Base-by-base conservation (phyloP, 2,113 vertebrate species). In the Eudyptes chrysolophus region DNA sequence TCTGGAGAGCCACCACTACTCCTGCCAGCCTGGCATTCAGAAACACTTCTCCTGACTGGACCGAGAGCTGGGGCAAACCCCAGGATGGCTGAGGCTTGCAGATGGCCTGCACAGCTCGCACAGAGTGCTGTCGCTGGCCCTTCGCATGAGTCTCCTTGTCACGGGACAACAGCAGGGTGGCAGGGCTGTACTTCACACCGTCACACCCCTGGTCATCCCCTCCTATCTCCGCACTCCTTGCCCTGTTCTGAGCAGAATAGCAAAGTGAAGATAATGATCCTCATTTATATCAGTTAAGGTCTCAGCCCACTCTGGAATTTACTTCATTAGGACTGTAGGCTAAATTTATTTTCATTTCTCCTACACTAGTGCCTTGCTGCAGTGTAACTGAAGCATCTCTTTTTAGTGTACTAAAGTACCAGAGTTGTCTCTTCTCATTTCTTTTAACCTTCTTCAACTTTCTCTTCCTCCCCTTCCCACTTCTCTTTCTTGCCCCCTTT, bases 221-320 rank as follows among this genome's bases (percentile, higher is more conserved):
- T 97, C 81, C 92, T 71, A 42, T 76, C 95, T 94, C 92, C 15
- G 8, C 21, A 10, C 76, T 84, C 62, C 76, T 92, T 96, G 87
- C 84, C 86, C 96, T 97, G 87, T 89, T 94, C 94, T 93, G 95
- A 98, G 48, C 93, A 95, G 94, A 94, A 97, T 83, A 91, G 95
- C 77, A 82, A 84, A 68, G 86, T 96, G 92, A 96, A 89, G 95
- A 95, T 98, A 98, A 98, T 98, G 98, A 98, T 89, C 74, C 97
- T 98, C 98, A 98, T 98, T 98, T 98, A 81, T 98, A 98, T 97
- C 95, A 96, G 97, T 98, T 98, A 98, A 93, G 76, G 93, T 94
- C 96, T 96, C 96, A 97, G 92, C 97, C 95, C 98, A 96, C 92
- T 97, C 95, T 96, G 95, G 92, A 97, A 97, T 94, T 97, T 92